Evolutionary conservation across 2,888 invertebrate species (phyloP).

Genomic region (Teleogryllus oceanicus): DNA sequence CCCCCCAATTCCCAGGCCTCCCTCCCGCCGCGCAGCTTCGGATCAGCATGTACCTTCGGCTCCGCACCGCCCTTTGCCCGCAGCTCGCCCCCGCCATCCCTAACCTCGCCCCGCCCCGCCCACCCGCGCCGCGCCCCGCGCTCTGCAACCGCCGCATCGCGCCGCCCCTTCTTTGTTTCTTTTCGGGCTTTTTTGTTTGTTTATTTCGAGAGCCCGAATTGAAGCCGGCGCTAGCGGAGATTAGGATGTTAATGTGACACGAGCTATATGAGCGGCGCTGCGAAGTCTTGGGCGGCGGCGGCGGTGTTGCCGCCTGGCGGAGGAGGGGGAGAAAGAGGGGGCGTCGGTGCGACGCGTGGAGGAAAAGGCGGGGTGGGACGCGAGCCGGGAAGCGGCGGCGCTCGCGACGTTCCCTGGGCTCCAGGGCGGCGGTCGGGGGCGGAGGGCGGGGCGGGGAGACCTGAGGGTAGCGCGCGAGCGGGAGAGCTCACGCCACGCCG

Average conservation of each 20-base stretch:
- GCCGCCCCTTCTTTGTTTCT: not conserved
- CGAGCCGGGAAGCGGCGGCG: no score
- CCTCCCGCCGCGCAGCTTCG: constrained; percentile 27
- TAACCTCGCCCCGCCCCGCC: no score
- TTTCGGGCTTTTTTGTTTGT: not conserved
- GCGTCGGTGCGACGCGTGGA: not conserved
- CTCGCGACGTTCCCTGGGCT: not conserved
- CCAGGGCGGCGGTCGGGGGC: not conserved
- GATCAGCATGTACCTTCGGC: constrained; percentile 23
- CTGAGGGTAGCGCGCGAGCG: not conserved
- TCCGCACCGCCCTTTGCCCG: not conserved
- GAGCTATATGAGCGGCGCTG: constrained; percentile 20
- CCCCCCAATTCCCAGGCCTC: constrained; percentile 30
- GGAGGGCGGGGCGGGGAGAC: not conserved
- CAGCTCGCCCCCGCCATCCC: no score
- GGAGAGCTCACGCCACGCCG: constrained; percentile 18
- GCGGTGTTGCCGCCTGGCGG: not conserved
- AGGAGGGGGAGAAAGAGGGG: not conserved
- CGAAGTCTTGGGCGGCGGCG: not conserved
- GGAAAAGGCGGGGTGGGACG: no score
- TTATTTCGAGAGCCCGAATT: constrained; percentile 18
- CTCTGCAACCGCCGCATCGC: not conserved
- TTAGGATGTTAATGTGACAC: constrained; percentile 24
- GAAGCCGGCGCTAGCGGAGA: not conserved
- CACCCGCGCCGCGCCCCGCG: no score